Evolutionary conservation across 1,140 invertebrate genomes (phyloP), one percentile per base, ranked within the genome.

Genomic region (Stenopsyche tienmushanensis): DNA sequence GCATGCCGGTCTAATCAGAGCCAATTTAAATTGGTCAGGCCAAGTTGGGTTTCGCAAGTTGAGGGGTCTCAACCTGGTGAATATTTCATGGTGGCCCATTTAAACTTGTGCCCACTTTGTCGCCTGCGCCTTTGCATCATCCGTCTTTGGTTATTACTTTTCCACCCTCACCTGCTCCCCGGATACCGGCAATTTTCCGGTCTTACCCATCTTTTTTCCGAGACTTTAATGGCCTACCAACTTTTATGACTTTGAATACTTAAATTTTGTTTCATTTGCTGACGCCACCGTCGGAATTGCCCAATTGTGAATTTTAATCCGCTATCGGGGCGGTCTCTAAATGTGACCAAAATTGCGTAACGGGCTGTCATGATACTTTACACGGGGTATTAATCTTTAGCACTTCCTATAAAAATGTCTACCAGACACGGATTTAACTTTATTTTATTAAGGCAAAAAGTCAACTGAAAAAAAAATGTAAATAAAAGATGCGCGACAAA

Each of bases 241-340:
- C 57, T 60, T 60, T 60, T 60, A 60, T 47, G 57, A 47, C 57
- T 60, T 60, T 60, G 57, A 60, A 60, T 60, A 60, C 57, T 60
- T 60, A 39, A 60, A 60, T 42, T 60, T 60, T 60, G 57, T 60
- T 60, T 60, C 57, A 41, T 60, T 60, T 57, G 54, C 15, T 17
- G 29, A 13, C 41, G n/a, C 47, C 47, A 17, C n/a, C 25, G 29
- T 15, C 34, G 34, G 17, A 18, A 47, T 47, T 18, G 44, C 7
- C 44, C 44, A 47, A 47, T 47, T 47, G 44, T 47, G 41, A 60
- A 60, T 60, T 60, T 60, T 60, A 60, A 60, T 60, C 57, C 23
- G 15, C 9, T 39, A 34, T n/a, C 13, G 13, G 13, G 13, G 29
- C 29, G 5, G 29, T 34, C 29, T n/a, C n/a, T n/a, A n/a, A n/a